A percentile compares a stretch with the other conserved stretches of the same genome.
These are phyloP conservation scores for Lingula anatina DNA, from an alignment of 2,888 invertebrate genomes.

Conservation along the genomic window DNA sequence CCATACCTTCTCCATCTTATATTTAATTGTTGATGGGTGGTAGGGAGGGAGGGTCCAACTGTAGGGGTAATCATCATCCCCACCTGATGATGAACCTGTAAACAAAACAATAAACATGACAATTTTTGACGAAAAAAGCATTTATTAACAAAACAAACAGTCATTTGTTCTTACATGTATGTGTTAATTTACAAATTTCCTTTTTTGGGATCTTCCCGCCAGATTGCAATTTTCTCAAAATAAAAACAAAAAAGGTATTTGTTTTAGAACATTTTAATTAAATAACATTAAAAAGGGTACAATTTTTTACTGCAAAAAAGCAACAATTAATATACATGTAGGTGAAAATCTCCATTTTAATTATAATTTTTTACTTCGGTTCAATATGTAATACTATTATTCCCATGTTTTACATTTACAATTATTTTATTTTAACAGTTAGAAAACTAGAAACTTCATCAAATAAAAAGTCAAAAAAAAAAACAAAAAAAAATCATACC, in stretches of 20 bases:
- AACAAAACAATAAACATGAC: constrained; percentile 2
- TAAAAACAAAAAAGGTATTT: not conserved
- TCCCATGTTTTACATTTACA: too few relatives aligned
- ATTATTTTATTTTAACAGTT: too few relatives aligned
- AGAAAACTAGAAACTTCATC: not conserved
- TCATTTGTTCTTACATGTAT: not conserved
- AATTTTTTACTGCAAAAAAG: too few relatives aligned
- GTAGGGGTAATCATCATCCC: constrained; percentile 74
- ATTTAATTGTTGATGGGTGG: constrained; percentile 72
- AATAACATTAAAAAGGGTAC: too few relatives aligned
- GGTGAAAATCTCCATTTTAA: too few relatives aligned
- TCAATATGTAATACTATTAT: too few relatives aligned
- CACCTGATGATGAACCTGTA: constrained; percentile 70
- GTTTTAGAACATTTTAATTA: too few relatives aligned
- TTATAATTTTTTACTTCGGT: too few relatives aligned
- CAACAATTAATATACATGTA: too few relatives aligned
- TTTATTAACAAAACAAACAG: not conserved
- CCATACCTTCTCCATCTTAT: constrained; percentile 58
- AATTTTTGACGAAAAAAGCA: not conserved
- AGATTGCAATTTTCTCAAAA: not conserved
- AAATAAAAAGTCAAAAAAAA: not conserved
- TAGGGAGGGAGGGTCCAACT: constrained; percentile 78
- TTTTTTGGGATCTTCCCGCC: too few relatives aligned
- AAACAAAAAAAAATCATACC: constrained; percentile 55
- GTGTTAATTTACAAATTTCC: not conserved